phyloP scores from a whole-genome alignment of 35 echinoderm and acorn worm species.

The Hemicentrotus pulcherrimus region DNA sequence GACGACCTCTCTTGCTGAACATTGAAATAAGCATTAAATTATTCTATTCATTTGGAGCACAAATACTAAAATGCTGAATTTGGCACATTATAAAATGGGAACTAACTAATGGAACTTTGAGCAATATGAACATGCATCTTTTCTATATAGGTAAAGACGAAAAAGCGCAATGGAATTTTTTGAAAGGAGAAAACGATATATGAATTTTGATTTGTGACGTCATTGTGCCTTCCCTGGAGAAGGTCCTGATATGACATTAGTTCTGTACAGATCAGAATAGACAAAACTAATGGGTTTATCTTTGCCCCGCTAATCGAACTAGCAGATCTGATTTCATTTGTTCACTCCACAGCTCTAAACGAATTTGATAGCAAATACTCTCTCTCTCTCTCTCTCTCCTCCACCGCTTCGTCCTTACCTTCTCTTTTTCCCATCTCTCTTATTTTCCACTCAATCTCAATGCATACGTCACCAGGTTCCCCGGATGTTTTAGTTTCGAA shows the following conservation, averaged over 20 bases:
- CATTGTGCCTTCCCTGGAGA: not conserved
- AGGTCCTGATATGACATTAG: not conserved
- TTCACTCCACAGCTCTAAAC: constrained; percentile 2
- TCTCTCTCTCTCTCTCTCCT: not conserved
- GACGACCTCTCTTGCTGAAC: too few relatives aligned
- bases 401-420: not conserved
- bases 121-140: not conserved
- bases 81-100: not conserved
- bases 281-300: constrained; percentile 39
- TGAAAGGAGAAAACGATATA: not conserved
- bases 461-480: not conserved
- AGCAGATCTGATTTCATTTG: not conserved
- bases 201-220: not conserved
- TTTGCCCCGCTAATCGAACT: constrained; percentile 10
- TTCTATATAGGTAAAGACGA: not conserved
- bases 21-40: too few relatives aligned
- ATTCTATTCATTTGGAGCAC: too few relatives aligned
- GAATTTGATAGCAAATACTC: not conserved
- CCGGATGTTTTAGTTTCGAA: not conserved
- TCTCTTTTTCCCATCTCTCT: not conserved
- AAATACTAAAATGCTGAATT: too few relatives aligned
- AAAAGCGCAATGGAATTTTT: not conserved
- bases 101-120: not conserved
- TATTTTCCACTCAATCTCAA: not conserved
- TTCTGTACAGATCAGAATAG: not conserved